Conservation (phyloP, 1,140 invertebrate genomes). For the Asobara japonica region DNA sequence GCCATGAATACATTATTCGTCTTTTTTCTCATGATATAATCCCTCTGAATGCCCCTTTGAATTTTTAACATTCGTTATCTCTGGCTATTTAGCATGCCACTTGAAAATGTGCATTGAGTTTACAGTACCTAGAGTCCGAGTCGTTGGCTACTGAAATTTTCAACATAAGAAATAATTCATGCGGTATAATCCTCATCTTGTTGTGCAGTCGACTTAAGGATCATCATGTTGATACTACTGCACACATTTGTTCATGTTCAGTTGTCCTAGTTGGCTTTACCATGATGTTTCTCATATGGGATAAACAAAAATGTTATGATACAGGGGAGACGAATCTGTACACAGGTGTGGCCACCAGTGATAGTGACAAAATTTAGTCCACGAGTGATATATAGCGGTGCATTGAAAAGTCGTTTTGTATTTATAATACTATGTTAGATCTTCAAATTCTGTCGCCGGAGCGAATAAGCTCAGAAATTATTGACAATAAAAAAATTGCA, state of each 20-base stretch:
- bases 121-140: constrained; percentile 78
- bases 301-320: constrained; percentile 68
- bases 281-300: constrained; percentile 68
- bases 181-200: constrained; percentile 71
- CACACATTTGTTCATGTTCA: constrained; percentile 59
- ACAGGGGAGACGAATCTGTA: constrained; percentile 38
- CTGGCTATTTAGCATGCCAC: constrained; percentile 77
- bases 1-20: background rate
- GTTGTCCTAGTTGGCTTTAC: constrained; percentile 66
- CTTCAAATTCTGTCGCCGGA: too few species aligned
- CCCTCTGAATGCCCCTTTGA: background rate
- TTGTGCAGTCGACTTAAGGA: constrained; percentile 49
- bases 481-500: too few species aligned
- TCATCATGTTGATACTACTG: constrained; percentile 47
- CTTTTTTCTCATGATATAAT: background rate
- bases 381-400: too few species aligned
- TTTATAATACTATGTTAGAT: too few species aligned
- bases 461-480: too few species aligned
- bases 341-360: background rate
- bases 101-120: constrained; percentile 82
- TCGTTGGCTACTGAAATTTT: constrained; percentile 74
- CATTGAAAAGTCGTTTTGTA: too few species aligned
- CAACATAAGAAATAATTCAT: constrained; percentile 74
- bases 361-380: background rate
- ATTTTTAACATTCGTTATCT: constrained; percentile 74